Conservation (phyloP, 1,140 invertebrate species). For the Galleria mellonella region DNA sequence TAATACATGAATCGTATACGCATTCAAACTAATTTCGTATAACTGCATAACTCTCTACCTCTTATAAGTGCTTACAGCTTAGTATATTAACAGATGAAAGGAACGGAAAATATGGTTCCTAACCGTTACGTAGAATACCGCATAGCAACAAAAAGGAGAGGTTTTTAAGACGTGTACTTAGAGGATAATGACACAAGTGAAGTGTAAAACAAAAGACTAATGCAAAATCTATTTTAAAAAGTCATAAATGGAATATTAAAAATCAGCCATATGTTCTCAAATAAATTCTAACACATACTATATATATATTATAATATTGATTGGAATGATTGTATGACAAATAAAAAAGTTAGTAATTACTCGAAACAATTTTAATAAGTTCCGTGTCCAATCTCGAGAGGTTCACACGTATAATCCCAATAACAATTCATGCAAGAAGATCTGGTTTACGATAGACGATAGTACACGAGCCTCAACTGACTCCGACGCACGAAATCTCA, state of each 20-base stretch:
- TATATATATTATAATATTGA: too few species aligned
- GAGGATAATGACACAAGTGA: too few species aligned
- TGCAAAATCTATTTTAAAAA: too few species aligned
- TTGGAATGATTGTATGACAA: too few species aligned
- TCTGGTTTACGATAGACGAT: slow-evolving; percentile 41
- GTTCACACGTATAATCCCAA: slow-evolving; percentile 51
- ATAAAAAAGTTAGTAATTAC: background rate
- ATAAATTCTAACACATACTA: too few species aligned
- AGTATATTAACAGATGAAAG: background rate
- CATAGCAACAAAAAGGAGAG: too few species aligned
- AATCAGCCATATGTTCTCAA: too few species aligned
- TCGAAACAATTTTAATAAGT: slow-evolving; percentile 41
- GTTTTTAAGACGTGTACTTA: too few species aligned
- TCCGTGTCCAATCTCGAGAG: slow-evolving; percentile 27
- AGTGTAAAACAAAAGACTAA: too few species aligned
- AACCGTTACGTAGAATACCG: too few species aligned
- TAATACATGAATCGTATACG: slow-evolving; percentile 2
- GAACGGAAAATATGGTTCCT: too few species aligned
- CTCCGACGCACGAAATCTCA: slow-evolving; percentile 62
- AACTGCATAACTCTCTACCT: background rate
- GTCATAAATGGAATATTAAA: too few species aligned
- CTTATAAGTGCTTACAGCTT: background rate
- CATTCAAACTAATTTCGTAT: slow-evolving; percentile 1
- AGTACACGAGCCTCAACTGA: slow-evolving; percentile 40
- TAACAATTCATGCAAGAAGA: slow-evolving; percentile 48